Base-by-base conservation (phyloP, 2,797 vertebrate species). In the Lagocephalus sceleratus region DNA sequence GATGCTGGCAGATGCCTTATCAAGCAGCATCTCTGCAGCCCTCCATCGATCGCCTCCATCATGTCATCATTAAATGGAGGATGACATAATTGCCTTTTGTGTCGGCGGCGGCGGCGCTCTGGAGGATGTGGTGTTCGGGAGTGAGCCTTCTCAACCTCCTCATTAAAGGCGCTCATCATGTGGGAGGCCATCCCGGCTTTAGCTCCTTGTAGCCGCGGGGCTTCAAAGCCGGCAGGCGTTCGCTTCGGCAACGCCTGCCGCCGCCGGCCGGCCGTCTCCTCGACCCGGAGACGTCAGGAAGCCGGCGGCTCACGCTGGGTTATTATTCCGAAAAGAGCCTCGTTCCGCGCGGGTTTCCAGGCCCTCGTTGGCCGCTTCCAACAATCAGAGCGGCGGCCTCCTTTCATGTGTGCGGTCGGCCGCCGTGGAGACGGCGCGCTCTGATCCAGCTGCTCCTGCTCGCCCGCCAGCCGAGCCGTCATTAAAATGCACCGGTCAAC, bases 21-120 rank as follows among this genome's bases (percentile, higher is more conserved):
- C 80, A 73, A 55, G 67, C 61, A 17, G 42, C 35, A 63, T 45
- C 68, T 71, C 65, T 57, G 66, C 69, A 66, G 76, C 60, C 61
- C 54, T 8, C 60, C 10, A 84, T 87, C 76, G 77, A 86, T 84
- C 62, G 57, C 75, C 17, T 79, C 73, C 78, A 80, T 83, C 81
- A 75, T 54, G 66, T 66, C 76, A 64, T 74, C 80, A 78, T 79
- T 75, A 74, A 80, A 68, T 66, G 63, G 55, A 60, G 68, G 69
- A 67, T 75, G 79, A 77, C 68, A 84, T 84, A 82, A 85, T 82
- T 80, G 83, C 68, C 78, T 82, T 83, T 68, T 75, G 76, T 73
- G 66, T 25, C 25, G 25, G 75, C 66, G 22, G 32, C n/a, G 25
- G 64, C 40, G 2, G 47, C 44, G 57, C 63, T 45, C 41, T 38